A percentile compares a stretch with the other conserved stretches of the same genome.
Conservation (phyloP, 1,140 invertebrate species). For the Nixonia krombeini region DNA sequence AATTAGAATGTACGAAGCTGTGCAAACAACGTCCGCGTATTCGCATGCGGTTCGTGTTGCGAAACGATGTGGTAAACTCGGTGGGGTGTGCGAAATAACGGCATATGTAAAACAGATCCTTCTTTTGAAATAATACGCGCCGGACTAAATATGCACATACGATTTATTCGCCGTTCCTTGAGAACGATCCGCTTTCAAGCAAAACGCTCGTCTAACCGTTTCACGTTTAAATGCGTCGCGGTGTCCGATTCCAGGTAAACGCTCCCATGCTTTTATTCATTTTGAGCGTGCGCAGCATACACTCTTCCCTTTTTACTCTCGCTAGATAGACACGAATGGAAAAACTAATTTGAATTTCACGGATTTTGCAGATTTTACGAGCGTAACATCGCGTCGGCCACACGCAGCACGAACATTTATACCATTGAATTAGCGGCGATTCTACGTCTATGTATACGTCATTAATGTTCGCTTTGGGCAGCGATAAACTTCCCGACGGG, state of each 20-base stretch:
- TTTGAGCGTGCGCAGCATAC: slow-evolving; percentile 37
- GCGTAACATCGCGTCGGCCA: slow-evolving; percentile 2
- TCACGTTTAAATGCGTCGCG: slow-evolving; percentile 44
- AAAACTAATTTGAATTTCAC: slow-evolving; percentile 53
- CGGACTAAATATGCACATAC: slow-evolving; percentile 61
- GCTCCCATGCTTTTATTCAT: slow-evolving; percentile 46
- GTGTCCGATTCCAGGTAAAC: slow-evolving; percentile 46
- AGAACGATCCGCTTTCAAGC: slow-evolving; percentile 49
- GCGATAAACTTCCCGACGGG: not conserved
- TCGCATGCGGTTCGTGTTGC: slow-evolving; percentile 9
- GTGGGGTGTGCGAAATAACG: slow-evolving; percentile 34
- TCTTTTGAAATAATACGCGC: slow-evolving; percentile 61
- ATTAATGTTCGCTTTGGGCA: slow-evolving; percentile 4
- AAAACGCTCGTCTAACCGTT: slow-evolving; percentile 41
- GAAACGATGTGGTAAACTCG: slow-evolving; percentile 47
- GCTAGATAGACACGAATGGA: slow-evolving; percentile 40
- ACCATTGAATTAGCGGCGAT: slow-evolving; percentile 11
- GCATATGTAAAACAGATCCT: slow-evolving; percentile 49
- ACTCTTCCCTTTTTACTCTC: slow-evolving; percentile 34
- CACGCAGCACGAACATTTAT: not conserved
- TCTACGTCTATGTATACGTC: slow-evolving; percentile 21
- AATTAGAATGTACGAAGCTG: slow-evolving; percentile 38
- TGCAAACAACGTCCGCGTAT: slow-evolving; percentile 16
- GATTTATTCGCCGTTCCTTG: slow-evolving; percentile 52
- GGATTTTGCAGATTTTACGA: slow-evolving; percentile 40